Evolutionary conservation across 2,113 vertebrate genomes (phyloP), one percentile per base, ranked within the genome.

Genomic region (Melierax canorus): DNA sequence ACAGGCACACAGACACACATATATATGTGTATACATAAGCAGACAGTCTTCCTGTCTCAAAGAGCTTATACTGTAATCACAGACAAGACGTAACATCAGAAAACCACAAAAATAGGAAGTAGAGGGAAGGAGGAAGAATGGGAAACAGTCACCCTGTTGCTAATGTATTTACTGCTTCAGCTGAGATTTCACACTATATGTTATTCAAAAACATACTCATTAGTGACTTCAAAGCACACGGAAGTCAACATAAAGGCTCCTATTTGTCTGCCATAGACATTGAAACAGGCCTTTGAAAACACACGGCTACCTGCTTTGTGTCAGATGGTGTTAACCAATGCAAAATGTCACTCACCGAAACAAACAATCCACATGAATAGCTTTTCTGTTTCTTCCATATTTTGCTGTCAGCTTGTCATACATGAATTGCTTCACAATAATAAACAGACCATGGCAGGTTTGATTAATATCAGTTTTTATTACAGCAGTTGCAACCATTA

Each of bases 381-480:
- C 41, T 67, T 82, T 92, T 39, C 90, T 92, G 30, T 86, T 96
- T 88, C 89, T 88, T 90, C 68, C 10, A n/a, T 89, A 74, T 94
- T 96, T 80, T 83, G 36, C 77, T 97, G 59, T 96, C 94, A 88
- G 87, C 48, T 91, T 95, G 95, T 95, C 63, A 77, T 62, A 88
- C 6, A 24, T 0, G 29, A 87, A 73, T 92, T 95, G n/a, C 85
- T 92, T 92, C 92, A 91, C 78, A 67, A 64, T 84, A 96, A 94
- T 77, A 94, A 96, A 92, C 83, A 98, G 81, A 96, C 43, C 50
- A 79, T 64, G 74, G 84, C 69, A 95, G 82, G 93, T 94, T 95
- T 96, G 95, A 97, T 98, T 95, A 92, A 94, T 82, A 90, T 80
- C 43, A 78, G 69, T 4, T 95, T 98, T 98, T 97, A 96, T 96